Percentiles rank a stretch among this genome's conserved stretches.
Conservation (phyloP, 2,888 invertebrate genomes). For the Lysandra coridon region DNA sequence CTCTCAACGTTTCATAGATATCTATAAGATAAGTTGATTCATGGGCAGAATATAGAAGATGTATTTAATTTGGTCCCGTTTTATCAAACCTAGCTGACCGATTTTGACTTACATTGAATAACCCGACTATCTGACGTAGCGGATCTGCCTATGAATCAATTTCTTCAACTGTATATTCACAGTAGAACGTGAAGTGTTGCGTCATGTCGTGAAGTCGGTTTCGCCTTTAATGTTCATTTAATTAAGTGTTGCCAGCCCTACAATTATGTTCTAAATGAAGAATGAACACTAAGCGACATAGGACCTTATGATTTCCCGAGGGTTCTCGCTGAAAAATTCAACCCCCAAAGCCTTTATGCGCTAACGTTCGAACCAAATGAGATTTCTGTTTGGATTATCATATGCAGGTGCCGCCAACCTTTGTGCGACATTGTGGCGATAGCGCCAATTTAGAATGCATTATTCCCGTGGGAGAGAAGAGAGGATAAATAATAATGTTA, state of each 20-base stretch:
- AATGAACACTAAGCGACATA: conserved; percentile 21
- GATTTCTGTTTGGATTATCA: conserved; percentile 23
- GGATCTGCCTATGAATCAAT: too few species aligned
- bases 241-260: neutral
- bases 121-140: too few species aligned
- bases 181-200: too few species aligned
- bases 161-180: too few species aligned
- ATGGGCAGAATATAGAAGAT: too few species aligned
- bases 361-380: conserved; percentile 29
- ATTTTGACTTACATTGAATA: too few species aligned
- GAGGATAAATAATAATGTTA: neutral
- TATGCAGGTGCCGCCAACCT: conserved; percentile 11
- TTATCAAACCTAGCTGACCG: too few species aligned
- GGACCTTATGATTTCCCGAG: conserved; percentile 31
- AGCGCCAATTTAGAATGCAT: conserved; percentile 4
- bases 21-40: too few species aligned
- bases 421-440: conserved; percentile 1
- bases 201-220: too few species aligned
- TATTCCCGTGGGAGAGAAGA: neutral
- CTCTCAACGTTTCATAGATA: too few species aligned
- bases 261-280: conserved; percentile 17
- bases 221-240: neutral
- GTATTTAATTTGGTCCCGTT: too few species aligned
- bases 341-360: conserved; percentile 24
- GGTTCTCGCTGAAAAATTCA: conserved; percentile 30